These are phyloP conservation scores for Rhopalosiphum padi DNA, from an alignment of 1,140 invertebrate species.

Conservation along the genomic window DNA sequence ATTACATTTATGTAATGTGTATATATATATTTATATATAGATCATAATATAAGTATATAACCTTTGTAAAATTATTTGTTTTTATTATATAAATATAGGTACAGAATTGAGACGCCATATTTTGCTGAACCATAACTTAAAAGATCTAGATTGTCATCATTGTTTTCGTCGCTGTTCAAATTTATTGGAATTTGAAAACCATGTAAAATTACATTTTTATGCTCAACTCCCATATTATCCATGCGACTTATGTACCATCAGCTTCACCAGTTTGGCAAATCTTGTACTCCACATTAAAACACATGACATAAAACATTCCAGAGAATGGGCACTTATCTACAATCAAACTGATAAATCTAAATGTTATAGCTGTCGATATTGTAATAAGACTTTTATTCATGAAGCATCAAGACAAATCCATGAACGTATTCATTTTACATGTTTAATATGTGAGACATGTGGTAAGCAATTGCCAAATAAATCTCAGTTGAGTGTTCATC, in stretches of 20 bases:
- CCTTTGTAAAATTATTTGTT: neutral
- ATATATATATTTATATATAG: too few relatives aligned
- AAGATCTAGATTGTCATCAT: constrained; percentile 53
- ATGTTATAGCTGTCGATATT: constrained; percentile 69
- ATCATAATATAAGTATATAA: neutral
- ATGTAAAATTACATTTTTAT: constrained; percentile 42
- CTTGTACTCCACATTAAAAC: constrained; percentile 42
- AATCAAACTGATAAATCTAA: constrained; percentile 60
- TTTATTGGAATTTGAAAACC: constrained; percentile 51
- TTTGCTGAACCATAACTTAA: constrained; percentile 43
- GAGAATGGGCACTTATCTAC: constrained; percentile 37
- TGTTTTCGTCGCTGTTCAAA: constrained; percentile 51
- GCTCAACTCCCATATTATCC: neutral
- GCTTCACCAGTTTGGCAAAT: constrained; percentile 12
- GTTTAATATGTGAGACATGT: constrained; percentile 62
- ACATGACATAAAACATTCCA: neutral
- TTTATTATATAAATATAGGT: constrained; percentile 25
- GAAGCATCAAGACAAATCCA: constrained; percentile 73
- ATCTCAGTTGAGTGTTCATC: constrained; percentile 41
- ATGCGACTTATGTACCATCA: constrained; percentile 25
- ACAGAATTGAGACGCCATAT: constrained; percentile 41
- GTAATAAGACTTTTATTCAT: constrained; percentile 70
- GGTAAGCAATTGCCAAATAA: constrained; percentile 53
- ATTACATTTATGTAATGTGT: too few relatives aligned
- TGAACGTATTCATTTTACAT: constrained; percentile 63